Base-by-base conservation (phyloP, 2,888 invertebrate genomes). In the Lypha dubia region DNA sequence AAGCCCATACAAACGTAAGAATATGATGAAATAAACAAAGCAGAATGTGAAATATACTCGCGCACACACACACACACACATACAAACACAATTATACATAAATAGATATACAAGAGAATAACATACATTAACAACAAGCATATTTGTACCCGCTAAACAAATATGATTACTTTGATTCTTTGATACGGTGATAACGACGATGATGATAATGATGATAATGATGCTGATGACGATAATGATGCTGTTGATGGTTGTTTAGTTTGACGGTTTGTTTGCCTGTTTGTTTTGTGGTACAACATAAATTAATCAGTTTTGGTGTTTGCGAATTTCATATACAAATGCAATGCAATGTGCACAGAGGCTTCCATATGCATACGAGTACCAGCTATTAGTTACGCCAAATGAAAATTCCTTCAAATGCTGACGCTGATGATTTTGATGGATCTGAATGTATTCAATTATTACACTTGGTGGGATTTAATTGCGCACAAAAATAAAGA, bases 241-340 rank as follows among this genome's bases (percentile, higher is more conserved):
- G 65, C 35, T 32, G 62, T 51, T 70, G 41, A 28, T 53, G 70
- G 65, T 62, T 73, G 58, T 67, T 75, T 60, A 58, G 74, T 70
- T 77, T 73, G 35, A 51, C 22, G 51, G 60, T 15, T 62, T 62
- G 41, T 41, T 62, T 53, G 79, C 44, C 53, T 73, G 51, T 68
- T 77, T 62, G 76, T 71, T 79, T 70, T 44, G 74, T 70, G 81
- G 81, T 81, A 53, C 77, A 62, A 81, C 51, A 84, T 77, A 81
- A 77, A 81, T 84, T 81, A 84, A 84, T 81, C 81, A 74, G 71
- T 77, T 80, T 73, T 80, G 77, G 84, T 84, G 68, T 84, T 77
- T 81, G 68, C 46, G 51, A 63, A 77, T 81, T 84, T 77, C 51
- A 60, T 74, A 80, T 81, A 77, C 68, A 84, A 77, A 77, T 77